A percentile compares a stretch with the other conserved stretches of the same genome.
These are phyloP conservation scores for Myotis findleyi DNA, from an alignment of 2,797 vertebrate genomes.

Conservation along the genomic window DNA sequence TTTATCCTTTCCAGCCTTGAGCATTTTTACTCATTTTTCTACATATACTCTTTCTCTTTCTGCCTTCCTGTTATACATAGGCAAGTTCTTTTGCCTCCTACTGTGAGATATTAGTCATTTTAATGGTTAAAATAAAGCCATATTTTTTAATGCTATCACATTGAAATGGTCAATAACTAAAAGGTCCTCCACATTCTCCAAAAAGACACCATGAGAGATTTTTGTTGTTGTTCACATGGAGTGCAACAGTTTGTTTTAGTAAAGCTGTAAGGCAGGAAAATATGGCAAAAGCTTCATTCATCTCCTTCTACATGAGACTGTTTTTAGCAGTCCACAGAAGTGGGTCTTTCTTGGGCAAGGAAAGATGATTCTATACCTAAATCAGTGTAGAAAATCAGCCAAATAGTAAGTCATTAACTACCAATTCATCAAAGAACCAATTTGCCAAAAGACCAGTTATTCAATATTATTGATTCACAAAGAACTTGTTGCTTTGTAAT, in stretches of 20 bases:
- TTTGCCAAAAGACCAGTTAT: background rate
- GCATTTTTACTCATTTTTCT: background rate
- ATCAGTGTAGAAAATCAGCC: conserved; percentile 7
- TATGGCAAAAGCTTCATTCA: background rate
- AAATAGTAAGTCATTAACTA: conserved; percentile 17
- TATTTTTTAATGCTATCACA: background rate
- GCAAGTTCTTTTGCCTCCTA: background rate
- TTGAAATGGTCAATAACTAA: background rate
- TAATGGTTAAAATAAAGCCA: background rate
- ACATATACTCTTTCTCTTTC: background rate
- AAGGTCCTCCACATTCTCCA: background rate
- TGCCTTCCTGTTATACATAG: background rate
- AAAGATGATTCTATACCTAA: conserved; percentile 8
- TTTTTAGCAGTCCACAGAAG: background rate
- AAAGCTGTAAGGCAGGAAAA: conserved; percentile 9
- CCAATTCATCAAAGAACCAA: background rate
- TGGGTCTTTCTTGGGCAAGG: background rate
- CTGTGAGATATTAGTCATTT: background rate
- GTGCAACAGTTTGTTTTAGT: background rate
- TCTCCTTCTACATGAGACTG: background rate
- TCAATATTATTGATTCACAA: background rate
- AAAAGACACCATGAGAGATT: conserved; percentile 1
- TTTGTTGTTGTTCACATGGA: conserved; percentile 2
- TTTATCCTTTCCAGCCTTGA: background rate
- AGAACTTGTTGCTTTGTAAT: background rate